Conservation (phyloP, 2,797 vertebrate genomes). For the Rhynchotus rufescens region DNA sequence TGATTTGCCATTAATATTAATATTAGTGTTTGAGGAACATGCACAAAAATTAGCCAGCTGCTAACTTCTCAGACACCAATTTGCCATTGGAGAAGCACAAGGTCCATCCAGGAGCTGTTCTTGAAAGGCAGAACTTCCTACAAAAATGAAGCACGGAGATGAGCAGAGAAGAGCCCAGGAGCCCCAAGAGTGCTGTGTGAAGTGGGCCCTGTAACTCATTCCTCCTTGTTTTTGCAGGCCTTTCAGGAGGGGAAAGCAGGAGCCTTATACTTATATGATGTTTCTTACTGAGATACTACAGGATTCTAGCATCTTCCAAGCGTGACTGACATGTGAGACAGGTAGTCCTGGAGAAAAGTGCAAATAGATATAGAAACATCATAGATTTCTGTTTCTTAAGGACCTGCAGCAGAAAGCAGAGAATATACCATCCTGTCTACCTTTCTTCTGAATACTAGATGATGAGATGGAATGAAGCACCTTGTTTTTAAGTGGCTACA, state of each 20-base stretch:
- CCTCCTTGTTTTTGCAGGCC: neutral
- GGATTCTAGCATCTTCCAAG: neutral
- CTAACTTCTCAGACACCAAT: neutral
- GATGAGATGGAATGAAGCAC: neutral
- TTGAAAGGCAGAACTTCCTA: neutral
- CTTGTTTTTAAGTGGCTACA: neutral
- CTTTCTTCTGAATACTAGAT: neutral
- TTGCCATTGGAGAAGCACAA: neutral
- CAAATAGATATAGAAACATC: too few species aligned
- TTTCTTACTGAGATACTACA: neutral
- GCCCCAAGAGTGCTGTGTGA: neutral
- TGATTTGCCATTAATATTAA: conserved; percentile 96
- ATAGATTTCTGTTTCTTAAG: neutral
- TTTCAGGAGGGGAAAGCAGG: neutral
- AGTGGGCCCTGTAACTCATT: neutral
- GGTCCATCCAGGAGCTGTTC: neutral
- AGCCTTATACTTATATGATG: neutral
- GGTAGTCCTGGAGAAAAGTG: neutral
- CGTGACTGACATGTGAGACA: neutral
- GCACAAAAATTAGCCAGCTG: neutral
- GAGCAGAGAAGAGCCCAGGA: neutral
- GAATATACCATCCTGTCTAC: neutral
- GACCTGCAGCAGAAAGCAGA: neutral
- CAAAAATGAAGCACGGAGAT: neutral
- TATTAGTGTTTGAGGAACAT: conserved; percentile 77